Conservation (phyloP, 2,113 vertebrate species). For the Varanus komodoensis region DNA sequence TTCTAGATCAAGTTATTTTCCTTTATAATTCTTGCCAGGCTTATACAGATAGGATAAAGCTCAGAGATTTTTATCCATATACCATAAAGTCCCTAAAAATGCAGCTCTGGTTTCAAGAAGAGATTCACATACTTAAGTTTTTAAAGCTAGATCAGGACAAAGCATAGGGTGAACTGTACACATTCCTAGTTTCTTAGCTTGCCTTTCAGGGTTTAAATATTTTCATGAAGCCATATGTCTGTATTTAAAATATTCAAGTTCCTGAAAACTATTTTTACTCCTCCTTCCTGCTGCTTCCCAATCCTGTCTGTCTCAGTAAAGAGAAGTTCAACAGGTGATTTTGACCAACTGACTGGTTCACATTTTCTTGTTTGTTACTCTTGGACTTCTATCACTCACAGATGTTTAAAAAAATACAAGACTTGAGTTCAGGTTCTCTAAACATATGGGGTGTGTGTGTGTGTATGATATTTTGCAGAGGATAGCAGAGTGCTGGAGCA, state of each 20-base stretch:
- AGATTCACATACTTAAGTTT: background rate
- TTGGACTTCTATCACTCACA: background rate
- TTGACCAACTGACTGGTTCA: background rate
- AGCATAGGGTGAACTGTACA: background rate
- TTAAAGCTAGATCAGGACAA: background rate
- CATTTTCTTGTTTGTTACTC: background rate
- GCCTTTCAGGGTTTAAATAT: background rate
- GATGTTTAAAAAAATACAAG: background rate
- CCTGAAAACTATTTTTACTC: background rate
- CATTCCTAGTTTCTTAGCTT: background rate
- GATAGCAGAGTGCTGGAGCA: background rate
- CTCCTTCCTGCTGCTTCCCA: background rate
- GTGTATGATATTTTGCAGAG: background rate
- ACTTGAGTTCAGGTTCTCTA: background rate
- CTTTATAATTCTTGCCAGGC: background rate
- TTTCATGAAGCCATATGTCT: background rate
- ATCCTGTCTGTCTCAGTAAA: background rate
- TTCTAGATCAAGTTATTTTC: conserved; percentile 15
- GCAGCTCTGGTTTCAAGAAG: background rate
- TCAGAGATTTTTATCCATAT: background rate
- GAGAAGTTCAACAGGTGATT: background rate
- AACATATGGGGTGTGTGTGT: background rate
- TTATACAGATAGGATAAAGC: background rate
- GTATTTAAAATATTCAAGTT: background rate
- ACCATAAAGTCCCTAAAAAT: background rate